Evolutionary conservation across 1,140 invertebrate species (phyloP).

Genomic region (Euschistus heros): DNA sequence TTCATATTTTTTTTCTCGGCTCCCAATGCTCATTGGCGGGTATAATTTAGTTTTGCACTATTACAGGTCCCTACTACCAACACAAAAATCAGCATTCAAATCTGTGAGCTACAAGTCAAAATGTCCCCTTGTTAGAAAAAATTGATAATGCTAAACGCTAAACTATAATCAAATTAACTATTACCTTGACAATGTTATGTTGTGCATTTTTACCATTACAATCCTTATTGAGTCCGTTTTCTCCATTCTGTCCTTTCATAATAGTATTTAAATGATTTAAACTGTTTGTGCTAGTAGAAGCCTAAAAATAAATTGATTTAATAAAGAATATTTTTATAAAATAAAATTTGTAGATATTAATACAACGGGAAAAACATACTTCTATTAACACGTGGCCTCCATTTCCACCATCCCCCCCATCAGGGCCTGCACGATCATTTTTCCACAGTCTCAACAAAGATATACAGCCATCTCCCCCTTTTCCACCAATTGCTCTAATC

Average conservation of each 20-base stretch:
- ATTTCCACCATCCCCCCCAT: constrained; percentile 93
- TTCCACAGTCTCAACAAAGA: constrained; percentile 67
- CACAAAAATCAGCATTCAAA: too few relatives aligned
- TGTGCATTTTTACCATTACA: constrained; percentile 78
- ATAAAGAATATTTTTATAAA: background rate
- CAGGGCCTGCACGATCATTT: constrained; percentile 83
- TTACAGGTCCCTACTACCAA: too few relatives aligned
- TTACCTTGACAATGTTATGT: constrained; percentile 57
- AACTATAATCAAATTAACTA: too few relatives aligned
- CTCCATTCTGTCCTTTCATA: constrained; percentile 55
- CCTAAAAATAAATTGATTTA: constrained; percentile 36
- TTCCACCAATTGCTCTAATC: constrained; percentile 52
- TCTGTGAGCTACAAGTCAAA: too few relatives aligned
- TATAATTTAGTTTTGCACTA: too few relatives aligned
- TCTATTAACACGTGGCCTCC: constrained; percentile 93
- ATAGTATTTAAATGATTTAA: constrained; percentile 54
- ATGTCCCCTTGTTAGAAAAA: too few relatives aligned
- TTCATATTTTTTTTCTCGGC: too few relatives aligned
- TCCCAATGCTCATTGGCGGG: too few relatives aligned
- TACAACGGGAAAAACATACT: constrained; percentile 36
- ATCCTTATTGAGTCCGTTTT: constrained; percentile 60
- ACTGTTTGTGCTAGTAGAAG: constrained; percentile 54
- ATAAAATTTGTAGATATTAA: background rate
- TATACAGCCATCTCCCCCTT: constrained; percentile 84
- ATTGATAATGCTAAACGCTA: too few relatives aligned